Evolutionary conservation across 2,797 vertebrate genomes (phyloP).

Genomic region (Malacoraja senta): DNA sequence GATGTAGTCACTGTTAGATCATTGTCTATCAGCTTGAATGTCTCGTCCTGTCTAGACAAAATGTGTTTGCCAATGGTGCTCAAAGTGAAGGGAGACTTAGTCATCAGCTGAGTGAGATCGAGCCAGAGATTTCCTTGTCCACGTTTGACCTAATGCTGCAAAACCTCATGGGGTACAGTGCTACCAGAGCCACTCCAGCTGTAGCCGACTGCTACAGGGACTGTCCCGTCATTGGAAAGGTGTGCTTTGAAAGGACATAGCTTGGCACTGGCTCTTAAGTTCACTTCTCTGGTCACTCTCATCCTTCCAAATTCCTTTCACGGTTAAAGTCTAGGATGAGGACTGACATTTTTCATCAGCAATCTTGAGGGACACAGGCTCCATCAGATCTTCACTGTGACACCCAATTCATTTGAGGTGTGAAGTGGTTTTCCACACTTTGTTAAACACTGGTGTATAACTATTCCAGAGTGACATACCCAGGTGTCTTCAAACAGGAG

Average conservation of each 20-base stretch:
- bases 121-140: no score
- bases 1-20: background rate
- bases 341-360: background rate
- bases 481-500: background rate
- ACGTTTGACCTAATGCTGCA: no score
- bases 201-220: no score
- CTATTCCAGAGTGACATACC: background rate
- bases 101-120: no score
- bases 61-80: background rate
- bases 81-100: no score
- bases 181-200: no score
- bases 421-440: background rate
- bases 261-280: background rate
- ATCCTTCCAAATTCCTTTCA: background rate
- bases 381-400: background rate
- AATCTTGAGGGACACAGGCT: background rate
- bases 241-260: background rate
- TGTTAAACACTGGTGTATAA: background rate
- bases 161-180: no score
- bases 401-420: background rate
- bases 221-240: no score
- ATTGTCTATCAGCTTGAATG: background rate
- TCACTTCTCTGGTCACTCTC: background rate
- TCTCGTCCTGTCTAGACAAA: background rate
- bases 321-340: background rate